These are phyloP conservation scores for Onthophagus taurus DNA, from an alignment of 1,140 invertebrate species.

Conservation along the genomic window DNA sequence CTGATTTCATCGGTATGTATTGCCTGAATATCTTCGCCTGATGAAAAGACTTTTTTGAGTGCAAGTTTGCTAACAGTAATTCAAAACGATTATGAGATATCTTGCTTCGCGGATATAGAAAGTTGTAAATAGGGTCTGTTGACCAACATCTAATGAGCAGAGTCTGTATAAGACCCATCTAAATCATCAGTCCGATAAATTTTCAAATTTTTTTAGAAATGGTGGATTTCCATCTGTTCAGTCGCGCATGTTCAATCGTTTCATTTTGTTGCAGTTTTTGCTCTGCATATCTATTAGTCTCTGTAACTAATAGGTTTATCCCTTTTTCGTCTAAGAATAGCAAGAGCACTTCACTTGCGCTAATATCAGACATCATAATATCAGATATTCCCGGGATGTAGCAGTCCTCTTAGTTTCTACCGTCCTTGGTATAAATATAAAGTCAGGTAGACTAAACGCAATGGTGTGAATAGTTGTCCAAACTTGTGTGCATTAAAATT, in stretches of 20 bases:
- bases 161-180: no score
- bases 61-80: conserved; percentile 2
- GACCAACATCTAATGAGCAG: no score
- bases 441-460: no score
- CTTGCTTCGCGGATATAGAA: background rate
- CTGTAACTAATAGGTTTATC: no score
- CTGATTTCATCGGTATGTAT: conserved; percentile 27
- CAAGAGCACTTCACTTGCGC: no score
- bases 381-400: no score
- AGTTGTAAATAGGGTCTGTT: conserved; percentile 1
- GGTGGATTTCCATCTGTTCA: conserved; percentile 6
- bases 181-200: conserved; percentile 5
- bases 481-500: no score
- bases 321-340: no score
- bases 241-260: background rate
- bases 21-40: conserved; percentile 29
- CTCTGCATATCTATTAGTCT: conserved; percentile 1
- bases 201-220: conserved; percentile 2
- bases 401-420: no score
- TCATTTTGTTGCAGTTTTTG: background rate
- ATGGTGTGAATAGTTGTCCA: no score
- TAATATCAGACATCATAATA: no score
- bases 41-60: conserved; percentile 22
- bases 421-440: no score
- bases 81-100: conserved; percentile 8